Evolutionary conservation across 2,113 vertebrate genomes (phyloP).

Genomic region (Phodopus roborovskii): DNA sequence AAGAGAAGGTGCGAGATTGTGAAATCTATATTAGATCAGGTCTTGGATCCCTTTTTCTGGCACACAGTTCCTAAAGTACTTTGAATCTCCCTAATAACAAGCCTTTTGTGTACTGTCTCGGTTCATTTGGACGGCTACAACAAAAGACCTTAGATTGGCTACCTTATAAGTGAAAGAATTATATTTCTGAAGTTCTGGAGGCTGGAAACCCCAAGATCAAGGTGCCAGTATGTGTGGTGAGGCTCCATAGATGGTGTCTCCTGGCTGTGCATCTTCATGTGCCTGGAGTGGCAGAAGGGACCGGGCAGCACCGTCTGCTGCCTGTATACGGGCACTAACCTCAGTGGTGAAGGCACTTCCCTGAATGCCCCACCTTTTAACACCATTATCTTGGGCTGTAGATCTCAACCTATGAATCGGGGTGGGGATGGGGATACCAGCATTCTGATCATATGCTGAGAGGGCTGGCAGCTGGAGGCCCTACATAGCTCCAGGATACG

Average conservation of each 20-base stretch:
- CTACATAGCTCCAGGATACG: not conserved
- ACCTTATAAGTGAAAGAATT: not conserved
- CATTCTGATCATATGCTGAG: not conserved
- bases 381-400: not conserved
- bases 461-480: not conserved
- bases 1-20: not conserved
- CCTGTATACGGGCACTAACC: not conserved
- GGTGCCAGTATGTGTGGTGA: not conserved
- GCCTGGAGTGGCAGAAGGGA: not conserved
- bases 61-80: not conserved
- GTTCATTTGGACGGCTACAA: not conserved
- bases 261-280: not conserved
- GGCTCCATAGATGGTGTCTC: not conserved
- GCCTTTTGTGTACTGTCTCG: not conserved
- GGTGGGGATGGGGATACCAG: fast-evolving
- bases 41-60: not conserved
- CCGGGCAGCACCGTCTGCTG: not conserved
- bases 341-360: not conserved
- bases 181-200: not conserved
- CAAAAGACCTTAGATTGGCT: not conserved
- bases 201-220: not conserved
- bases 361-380: not conserved
- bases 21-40: not conserved
- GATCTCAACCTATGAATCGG: not conserved
- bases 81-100: not conserved